Percentiles rank a stretch among this genome's conserved stretches.
These are phyloP conservation scores for Picus viridis DNA, from an alignment of 2,797 vertebrate genomes.

Conservation along the genomic window DNA sequence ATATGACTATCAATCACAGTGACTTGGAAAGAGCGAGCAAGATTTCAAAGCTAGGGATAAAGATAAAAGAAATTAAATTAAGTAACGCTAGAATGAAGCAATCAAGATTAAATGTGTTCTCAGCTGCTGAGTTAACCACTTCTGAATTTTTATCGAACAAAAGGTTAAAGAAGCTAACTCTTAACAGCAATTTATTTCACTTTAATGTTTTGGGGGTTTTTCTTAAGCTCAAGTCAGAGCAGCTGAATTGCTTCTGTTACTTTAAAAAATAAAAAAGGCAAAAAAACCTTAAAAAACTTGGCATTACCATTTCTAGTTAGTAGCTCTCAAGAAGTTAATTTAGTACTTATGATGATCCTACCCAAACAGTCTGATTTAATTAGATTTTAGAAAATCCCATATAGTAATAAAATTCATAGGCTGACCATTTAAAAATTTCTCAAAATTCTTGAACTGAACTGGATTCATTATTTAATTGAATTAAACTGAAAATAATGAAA, in stretches of 20 bases:
- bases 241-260: constrained; percentile 17
- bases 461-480: not conserved
- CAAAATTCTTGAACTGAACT: not conserved
- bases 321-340: constrained; percentile 43
- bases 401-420: not conserved
- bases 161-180: constrained; percentile 36
- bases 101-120: constrained; percentile 69
- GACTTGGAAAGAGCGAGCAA: constrained; percentile 53
- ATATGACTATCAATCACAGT: constrained; percentile 66
- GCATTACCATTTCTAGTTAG: constrained; percentile 41
- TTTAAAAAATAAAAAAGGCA: not conserved
- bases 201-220: not conserved
- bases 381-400: constrained; percentile 40
- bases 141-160: constrained; percentile 39
- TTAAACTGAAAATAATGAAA: constrained; percentile 5
- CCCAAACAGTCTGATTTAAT: constrained; percentile 47
- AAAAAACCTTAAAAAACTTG: not conserved
- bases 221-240: constrained; percentile 33
- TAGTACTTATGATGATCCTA: constrained; percentile 22
- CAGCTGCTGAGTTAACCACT: constrained; percentile 56
- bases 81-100: constrained; percentile 65
- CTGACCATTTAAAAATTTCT: not conserved
- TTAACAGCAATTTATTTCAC: constrained; percentile 45
- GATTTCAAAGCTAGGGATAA: constrained; percentile 63
- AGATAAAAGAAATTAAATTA: constrained; percentile 75